Evolutionary conservation across 2,888 invertebrate genomes (phyloP), one percentile per base, ranked within the genome.

Genomic region (Syrista parreyssii): DNA sequence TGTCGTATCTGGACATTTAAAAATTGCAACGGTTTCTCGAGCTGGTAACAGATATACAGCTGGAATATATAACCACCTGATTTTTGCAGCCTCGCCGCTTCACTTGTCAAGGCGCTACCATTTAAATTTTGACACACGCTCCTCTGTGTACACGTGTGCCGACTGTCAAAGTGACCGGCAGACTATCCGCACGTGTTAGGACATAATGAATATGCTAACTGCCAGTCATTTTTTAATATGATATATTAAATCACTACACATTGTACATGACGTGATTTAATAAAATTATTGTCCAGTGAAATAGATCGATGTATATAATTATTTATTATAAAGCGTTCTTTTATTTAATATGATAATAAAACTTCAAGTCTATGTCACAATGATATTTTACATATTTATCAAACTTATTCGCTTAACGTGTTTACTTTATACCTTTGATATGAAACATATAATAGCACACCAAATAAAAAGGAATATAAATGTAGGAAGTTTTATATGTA

Each of bases 51-150:
- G 23, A 55, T 78, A 81, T 81, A 87, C 87, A 88, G 88, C 88
- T 88, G 88, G 85, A 85, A 85, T 83, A 83, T 81, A 79, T 83
- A 83, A 87, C 86, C 89, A 89, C 86, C 87, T 88, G 89, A 88
- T 88, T 88, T 88, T 88, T 86, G 84, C 83, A 82, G 80, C 80
- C 83, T 83, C 82, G 83, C 82, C 81, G 83, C 81, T 80, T 79
- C 82, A 81, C 78, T 82, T 78, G 83, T 79, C 79, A 80, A 81
- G 82, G 86, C 87, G 86, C 83, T 83, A 87, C 86, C 87, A 89
- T 89, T 89, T 89, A 88, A 89, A 89, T 86, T 87, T 88, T 88
- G 88, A 89, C 88, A 84, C 68, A 68, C 69, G 71, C 34, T 75
- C 71, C 78, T 75, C 78, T 75, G 68, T 72, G 75, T 32, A 73